Evolutionary conservation across 2,888 invertebrate species (phyloP), one percentile per base, ranked within the genome.

Genomic region (Atrina japonica): DNA sequence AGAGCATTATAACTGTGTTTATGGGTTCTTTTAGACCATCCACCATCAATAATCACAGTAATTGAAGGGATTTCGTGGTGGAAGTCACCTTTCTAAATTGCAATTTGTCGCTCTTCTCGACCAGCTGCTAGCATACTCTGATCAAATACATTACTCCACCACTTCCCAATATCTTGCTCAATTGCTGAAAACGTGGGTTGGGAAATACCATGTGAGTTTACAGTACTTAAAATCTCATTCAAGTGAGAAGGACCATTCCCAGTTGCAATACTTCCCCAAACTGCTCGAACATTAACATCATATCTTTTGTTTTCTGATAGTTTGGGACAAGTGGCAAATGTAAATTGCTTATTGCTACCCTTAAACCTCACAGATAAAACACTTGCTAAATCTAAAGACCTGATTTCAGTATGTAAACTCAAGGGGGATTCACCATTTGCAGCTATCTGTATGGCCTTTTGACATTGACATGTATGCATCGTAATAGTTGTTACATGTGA

Each of bases 1-100:
- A 70, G 30, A 6, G 75, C 77, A 72, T 79, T 76, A 50, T 77
- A 77, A 0, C 69, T 50, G 45, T 79, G 81, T 63, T 75, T 77
- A 29, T 77, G 76, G 0, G 68, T 60, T 9, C 73, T 27, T 41
- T 80, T 78, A 5, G 55, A 52, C 78, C 76, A 80, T 9, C 78
- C 78, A 16, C 74, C 77, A 70, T 79, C 78, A 47, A 45, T 43
- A 3, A 78, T 69, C 0, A 79, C 77, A 18, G 77, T 73, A 1
- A 77, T 70, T 7, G 70, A 68, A 23, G 81, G 76, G 18, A 75
- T 70, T 7, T 65, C 77, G 23, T 76, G 35, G 47, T 77, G 76
- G 50, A 59, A 76, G 35, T 35, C 30, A 0, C 35, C 50, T 40
- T 23, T 65, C 25, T 74, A 66, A 9, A 71, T 73, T 0, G 77